Evolutionary conservation across 2,113 vertebrate genomes (phyloP).

Genomic region (Ctenomys sociabilis): DNA sequence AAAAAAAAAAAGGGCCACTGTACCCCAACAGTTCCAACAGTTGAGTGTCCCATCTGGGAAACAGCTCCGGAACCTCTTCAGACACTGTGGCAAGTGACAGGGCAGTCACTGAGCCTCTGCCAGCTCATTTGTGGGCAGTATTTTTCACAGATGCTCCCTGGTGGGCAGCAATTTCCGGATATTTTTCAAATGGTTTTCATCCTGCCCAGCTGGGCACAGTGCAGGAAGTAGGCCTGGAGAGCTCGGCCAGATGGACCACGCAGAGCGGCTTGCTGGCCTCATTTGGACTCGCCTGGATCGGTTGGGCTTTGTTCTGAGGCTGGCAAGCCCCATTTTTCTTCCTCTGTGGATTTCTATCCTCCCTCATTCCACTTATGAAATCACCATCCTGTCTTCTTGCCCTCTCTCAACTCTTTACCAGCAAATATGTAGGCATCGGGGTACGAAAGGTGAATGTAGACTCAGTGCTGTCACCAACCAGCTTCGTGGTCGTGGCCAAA

Average conservation of each 20-base stretch:
- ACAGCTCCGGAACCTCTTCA: conserved; percentile 71
- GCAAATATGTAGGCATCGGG: not conserved
- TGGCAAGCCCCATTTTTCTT: conserved; percentile 5
- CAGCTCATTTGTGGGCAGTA: conserved; percentile 69
- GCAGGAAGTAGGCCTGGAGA: conserved; percentile 77
- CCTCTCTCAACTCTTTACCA: not conserved
- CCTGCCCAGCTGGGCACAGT: conserved; percentile 75
- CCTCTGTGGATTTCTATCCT: conserved; percentile 31
- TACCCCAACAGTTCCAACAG: not conserved
- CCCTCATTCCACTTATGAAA: not conserved
- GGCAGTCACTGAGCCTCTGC: conserved; percentile 54
- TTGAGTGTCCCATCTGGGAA: conserved; percentile 65
- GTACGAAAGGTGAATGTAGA: not conserved
- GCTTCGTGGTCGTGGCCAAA: not conserved
- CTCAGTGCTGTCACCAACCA: not conserved
- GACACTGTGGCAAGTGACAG: conserved; percentile 66
- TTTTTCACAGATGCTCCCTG: conserved; percentile 84
- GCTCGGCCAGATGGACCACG: conserved; percentile 52
- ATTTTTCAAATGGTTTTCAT: conserved; percentile 82
- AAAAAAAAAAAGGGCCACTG: not conserved
- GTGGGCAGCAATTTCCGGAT: conserved; percentile 78
- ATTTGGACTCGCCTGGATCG: conserved; percentile 22
- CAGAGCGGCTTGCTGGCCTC: conserved; percentile 11
- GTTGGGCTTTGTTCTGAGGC: conserved; percentile 29
- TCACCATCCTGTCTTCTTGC: not conserved